Conservation (phyloP, 2,113 vertebrate genomes). For the Bucco capensis region DNA sequence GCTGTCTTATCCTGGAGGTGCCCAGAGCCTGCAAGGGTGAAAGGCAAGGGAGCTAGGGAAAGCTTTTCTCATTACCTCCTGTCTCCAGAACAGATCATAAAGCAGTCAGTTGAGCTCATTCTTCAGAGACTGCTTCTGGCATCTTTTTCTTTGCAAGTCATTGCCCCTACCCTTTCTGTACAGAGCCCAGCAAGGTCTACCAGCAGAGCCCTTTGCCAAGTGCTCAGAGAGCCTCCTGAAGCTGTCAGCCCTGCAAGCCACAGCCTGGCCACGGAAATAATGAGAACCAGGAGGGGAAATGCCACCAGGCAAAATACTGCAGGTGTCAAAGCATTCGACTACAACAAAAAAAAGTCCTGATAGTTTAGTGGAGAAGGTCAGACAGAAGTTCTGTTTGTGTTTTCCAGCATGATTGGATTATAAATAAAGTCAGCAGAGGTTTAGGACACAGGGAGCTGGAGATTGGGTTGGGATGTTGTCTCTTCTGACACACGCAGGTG, state of each 20-base stretch:
- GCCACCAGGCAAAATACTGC: not conserved
- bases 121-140: not conserved
- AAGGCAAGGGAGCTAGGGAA: not conserved
- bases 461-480: not conserved
- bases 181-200: not conserved
- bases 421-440: constrained; percentile 23
- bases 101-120: not conserved
- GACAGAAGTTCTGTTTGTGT: not conserved
- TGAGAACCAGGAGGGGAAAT: not conserved
- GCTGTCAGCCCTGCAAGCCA: not conserved
- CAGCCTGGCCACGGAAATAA: not conserved
- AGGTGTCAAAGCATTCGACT: not conserved
- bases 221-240: not conserved
- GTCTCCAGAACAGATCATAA: not conserved
- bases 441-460: not conserved
- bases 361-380: not conserved
- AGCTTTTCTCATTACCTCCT: not conserved
- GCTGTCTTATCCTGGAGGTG: not conserved
- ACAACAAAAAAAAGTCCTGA: not conserved
- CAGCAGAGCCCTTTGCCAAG: not conserved
- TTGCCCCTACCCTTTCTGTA: not conserved
- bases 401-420: constrained; percentile 32
- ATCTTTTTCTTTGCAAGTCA: not conserved
- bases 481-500: not conserved
- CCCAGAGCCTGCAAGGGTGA: not conserved